Conservation (phyloP, 2,113 vertebrate genomes). For the Ceuthmochares aereus region DNA sequence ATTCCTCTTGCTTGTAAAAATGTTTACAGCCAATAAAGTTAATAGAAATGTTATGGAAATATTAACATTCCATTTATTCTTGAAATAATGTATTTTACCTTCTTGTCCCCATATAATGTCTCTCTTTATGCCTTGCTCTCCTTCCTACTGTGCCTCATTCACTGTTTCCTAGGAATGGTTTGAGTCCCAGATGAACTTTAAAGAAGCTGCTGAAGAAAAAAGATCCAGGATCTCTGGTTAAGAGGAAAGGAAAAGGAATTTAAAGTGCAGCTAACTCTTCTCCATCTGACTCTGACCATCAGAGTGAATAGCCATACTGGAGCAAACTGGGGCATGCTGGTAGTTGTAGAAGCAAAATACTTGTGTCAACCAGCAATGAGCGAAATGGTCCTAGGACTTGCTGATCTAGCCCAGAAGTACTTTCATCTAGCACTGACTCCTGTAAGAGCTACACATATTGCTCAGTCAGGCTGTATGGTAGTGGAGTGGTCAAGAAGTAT, state of each 20-base stretch:
- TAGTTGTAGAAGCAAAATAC: background rate
- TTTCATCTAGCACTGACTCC: background rate
- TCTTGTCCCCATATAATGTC: background rate
- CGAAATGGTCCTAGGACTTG: background rate
- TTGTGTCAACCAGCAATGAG: background rate
- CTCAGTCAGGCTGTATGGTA: background rate
- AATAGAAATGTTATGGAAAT: background rate
- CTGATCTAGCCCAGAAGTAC: background rate
- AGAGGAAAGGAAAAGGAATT: background rate
- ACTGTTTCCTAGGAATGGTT: background rate
- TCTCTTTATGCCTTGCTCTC: background rate
- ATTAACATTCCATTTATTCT: background rate
- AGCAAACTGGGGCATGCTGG: background rate
- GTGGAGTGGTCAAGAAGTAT: background rate
- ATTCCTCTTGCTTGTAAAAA: background rate
- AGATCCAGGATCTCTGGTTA: background rate
- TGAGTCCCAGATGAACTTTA: background rate
- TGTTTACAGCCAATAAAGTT: background rate
- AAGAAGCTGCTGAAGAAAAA: background rate
- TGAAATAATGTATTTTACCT: background rate
- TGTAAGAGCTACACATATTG: background rate
- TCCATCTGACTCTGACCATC: background rate
- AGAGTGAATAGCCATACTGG: background rate
- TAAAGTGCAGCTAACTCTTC: background rate
- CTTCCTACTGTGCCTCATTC: background rate